Evolutionary conservation across 2,888 invertebrate species (phyloP).

Genomic region (Cataglyphis cursor): DNA sequence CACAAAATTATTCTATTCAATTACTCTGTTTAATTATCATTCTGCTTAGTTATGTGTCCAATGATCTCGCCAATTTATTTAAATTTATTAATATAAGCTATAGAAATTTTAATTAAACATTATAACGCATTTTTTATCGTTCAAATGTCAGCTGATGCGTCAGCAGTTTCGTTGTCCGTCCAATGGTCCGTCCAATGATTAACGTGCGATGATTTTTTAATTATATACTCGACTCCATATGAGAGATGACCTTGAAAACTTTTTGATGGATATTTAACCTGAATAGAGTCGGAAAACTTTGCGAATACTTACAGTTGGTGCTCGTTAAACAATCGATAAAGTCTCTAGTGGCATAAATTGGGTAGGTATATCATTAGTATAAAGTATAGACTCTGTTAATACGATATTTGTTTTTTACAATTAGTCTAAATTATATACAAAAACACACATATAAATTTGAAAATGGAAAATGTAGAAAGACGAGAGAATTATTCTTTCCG

Average conservation of each 20-base stretch:
- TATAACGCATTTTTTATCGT: neutral
- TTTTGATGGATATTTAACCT: neutral
- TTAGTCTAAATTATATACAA: neutral
- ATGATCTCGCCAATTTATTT: neutral
- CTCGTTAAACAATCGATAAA: neutral
- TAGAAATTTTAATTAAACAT: neutral
- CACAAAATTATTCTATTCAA: neutral
- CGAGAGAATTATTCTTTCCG: neutral
- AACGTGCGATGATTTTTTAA: conserved; percentile 62
- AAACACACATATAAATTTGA: neutral
- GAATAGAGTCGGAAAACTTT: neutral
- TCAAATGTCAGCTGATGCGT: conserved; percentile 23
- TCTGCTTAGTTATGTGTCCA: neutral
- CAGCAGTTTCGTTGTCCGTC: conserved; percentile 37
- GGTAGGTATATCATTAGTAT: neutral
- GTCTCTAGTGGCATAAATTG: neutral
- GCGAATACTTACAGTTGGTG: too few species aligned
- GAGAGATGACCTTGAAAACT: conserved; percentile 56
- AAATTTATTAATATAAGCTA: neutral
- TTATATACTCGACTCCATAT: conserved; percentile 50
- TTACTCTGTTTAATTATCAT: neutral
- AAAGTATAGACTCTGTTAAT: neutral
- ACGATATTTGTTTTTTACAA: neutral
- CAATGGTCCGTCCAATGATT: conserved; percentile 23
- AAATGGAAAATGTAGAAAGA: neutral